phyloP scores from a whole-genome alignment of 1,140 invertebrate species.

The Habropoda laboriosa region DNA sequence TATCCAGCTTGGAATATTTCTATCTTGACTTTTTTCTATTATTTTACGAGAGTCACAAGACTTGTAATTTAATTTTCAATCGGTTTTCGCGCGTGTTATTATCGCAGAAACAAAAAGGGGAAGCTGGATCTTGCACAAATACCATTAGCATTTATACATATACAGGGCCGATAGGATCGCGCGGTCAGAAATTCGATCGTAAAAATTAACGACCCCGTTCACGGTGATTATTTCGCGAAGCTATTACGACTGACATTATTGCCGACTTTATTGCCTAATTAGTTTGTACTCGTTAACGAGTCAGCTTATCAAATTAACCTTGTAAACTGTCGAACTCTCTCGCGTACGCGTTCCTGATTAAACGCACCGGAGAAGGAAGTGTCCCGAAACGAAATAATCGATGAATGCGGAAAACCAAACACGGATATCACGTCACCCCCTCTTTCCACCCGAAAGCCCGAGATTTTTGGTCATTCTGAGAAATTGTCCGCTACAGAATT shows the following conservation, averaged over 20 bases:
- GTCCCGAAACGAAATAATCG: neutral
- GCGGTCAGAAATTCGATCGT: slow-evolving; percentile 5
- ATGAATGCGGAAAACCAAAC: slow-evolving; percentile 6
- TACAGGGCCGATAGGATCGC: neutral
- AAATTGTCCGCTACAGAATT: too few relatives aligned
- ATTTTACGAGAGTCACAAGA: neutral
- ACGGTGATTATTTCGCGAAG: slow-evolving; percentile 3
- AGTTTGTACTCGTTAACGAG: slow-evolving; percentile 19
- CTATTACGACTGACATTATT: slow-evolving; percentile 26
- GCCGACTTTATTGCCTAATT: slow-evolving; percentile 29
- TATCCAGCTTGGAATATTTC: neutral
- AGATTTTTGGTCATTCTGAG: slow-evolving; percentile 46
- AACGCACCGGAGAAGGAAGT: neutral
- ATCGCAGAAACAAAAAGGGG: neutral
- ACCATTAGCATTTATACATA: neutral
- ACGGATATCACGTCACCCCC: too few relatives aligned
- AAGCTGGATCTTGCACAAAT: neutral
- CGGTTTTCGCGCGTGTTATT: neutral
- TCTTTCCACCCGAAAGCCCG: too few relatives aligned
- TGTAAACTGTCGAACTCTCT: neutral
- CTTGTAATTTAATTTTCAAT: neutral
- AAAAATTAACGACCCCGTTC: slow-evolving; percentile 22
- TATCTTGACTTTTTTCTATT: neutral
- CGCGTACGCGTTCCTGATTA: neutral
- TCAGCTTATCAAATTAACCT: slow-evolving; percentile 16